Percentiles rank a stretch among this genome's conserved stretches.
Evolutionary conservation across 2,113 vertebrate species (phyloP).

Genomic region (Castor canadensis): DNA sequence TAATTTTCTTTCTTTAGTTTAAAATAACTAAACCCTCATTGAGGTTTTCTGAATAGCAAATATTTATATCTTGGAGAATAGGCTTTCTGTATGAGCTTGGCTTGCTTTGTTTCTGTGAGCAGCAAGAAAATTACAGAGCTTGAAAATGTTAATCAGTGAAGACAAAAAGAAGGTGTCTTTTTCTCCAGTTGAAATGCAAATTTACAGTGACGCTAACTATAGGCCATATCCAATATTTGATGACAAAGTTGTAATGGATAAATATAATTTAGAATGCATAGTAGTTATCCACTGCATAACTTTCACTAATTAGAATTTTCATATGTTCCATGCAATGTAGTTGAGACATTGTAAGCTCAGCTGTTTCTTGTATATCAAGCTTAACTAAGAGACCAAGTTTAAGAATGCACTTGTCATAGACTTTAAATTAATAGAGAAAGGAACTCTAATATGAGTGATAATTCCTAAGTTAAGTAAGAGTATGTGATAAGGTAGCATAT

Average conservation of each 20-base stretch:
- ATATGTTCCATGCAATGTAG: conserved; percentile 48
- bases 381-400: not conserved
- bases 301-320: conserved; percentile 74
- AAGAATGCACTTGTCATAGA: not conserved
- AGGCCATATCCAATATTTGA: conserved; percentile 88
- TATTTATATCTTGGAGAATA: conserved; percentile 95
- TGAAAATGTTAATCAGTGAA: conserved; percentile 89
- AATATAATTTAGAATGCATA: conserved; percentile 85
- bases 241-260: conserved; percentile 87
- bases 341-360: conserved; percentile 57
- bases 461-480: not conserved
- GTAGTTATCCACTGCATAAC: conserved; percentile 76
- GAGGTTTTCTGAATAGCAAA: conserved; percentile 94
- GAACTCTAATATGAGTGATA: not conserved
- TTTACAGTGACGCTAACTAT: conserved; percentile 85
- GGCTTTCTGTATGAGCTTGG: conserved; percentile 88
- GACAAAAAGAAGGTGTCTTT: conserved; percentile 88
- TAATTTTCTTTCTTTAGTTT: conserved; percentile 95
- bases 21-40: conserved; percentile 95
- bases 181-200: conserved; percentile 88
- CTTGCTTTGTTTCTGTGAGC: conserved; percentile 87
- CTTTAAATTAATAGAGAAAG: not conserved
- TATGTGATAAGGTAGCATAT: not conserved
- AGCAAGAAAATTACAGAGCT: conserved; percentile 90
- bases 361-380: conserved; percentile 46